Base-by-base conservation (phyloP, 2,113 vertebrate species). In the Nothobranchius furzeri region DNA sequence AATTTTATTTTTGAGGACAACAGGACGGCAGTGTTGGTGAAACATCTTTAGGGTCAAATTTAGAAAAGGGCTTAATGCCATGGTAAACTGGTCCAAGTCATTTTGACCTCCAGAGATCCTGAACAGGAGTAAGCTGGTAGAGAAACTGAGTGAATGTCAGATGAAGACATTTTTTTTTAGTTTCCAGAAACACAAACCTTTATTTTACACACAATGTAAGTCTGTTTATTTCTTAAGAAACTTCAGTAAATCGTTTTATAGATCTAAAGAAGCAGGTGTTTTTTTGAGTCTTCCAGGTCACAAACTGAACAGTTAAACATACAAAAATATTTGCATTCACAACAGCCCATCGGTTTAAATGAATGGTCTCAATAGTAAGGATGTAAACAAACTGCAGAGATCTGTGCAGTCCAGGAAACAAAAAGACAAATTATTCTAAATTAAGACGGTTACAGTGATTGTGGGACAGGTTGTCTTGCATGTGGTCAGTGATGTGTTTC, bases 401-500 rank as follows among this genome's bases (percentile, higher is more conserved):
- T 68, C 50, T 13, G 35, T 58, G 68, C 42, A 60, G 62, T 68
- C 54, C 48, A 73, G 46, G 59, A 60, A n/a, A 70, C 8, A 45
- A 45, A 45, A 1, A 56, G 7, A 58, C 15, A 69, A 12, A 52
- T 11, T n/a, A 37, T 60, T 40, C 72, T 58, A 62, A 79, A 84
- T 75, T 67, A 78, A 80, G 74, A 83, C 66, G 49, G 25, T 76
- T 53, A 50, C 30, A 3, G 30, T 30, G 30, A 30, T 30, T 40
- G 67, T 50, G 51, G 25, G 37, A 60, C 42, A 24, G 55, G 64
- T 60, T 73, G 77, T 15, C 24, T 67, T 55, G 25, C 46, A 60
- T 86, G 80, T 87, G 75, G 64, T 95, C 93, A 99, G 85, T 99
- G 98, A 89, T 99, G 96, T n/a, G 98, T 99, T 92, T 99, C 98